Base-by-base conservation (phyloP, 2,888 invertebrate genomes). In the Pollenia labialis region DNA sequence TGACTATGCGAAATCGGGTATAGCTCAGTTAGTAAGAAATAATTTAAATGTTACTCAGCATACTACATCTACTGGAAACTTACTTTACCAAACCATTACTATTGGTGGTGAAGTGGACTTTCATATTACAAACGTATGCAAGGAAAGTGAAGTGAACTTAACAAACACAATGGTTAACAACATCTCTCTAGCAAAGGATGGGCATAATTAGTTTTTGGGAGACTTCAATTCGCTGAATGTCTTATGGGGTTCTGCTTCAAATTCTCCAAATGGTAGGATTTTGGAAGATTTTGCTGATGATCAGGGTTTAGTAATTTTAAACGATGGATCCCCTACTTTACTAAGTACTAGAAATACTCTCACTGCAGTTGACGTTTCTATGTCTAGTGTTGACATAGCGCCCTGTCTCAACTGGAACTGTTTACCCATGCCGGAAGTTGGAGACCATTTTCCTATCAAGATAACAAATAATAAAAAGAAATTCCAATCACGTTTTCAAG, bases 351-450 rank as follows among this genome's bases (percentile, higher is more conserved):
- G n/a, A n/a, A n/a, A n/a, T n/a, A n/a, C n/a, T 23, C 23, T 23
- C 23, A 23, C 23, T 23, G 2, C 23, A 0, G 23, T 77, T 1
- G 77, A 68, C 46, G 77, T 77, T 1, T 66, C 76, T 4, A 76
- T 76, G 66, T 14, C 66, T 18, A 66, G 54, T 46, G 7, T 23
- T 1, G 16, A 58, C 18, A 1, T 80, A 1, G 80, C 64, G 7
- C 64, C 12, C 14, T 0, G 16, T 48, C n/a, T 81, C 7, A n/a
- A 1, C 32, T 72, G 72, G 80, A 3, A n/a, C 1, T 23, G 80
- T 44, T 32, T 80, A 23, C 18, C 60, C 4, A 62, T 81, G 54
- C 80, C 64, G 4, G 56, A 81, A 16, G 71, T 81, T 23, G 80
- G 54, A 8, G 64, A 72, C 10, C 58, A 77, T 18, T 77, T 56